A percentile compares a stretch with the other conserved stretches of the same genome.
These are phyloP conservation scores for Gobiocypris rarus DNA, from an alignment of 2,113 vertebrate genomes.

Conservation along the genomic window DNA sequence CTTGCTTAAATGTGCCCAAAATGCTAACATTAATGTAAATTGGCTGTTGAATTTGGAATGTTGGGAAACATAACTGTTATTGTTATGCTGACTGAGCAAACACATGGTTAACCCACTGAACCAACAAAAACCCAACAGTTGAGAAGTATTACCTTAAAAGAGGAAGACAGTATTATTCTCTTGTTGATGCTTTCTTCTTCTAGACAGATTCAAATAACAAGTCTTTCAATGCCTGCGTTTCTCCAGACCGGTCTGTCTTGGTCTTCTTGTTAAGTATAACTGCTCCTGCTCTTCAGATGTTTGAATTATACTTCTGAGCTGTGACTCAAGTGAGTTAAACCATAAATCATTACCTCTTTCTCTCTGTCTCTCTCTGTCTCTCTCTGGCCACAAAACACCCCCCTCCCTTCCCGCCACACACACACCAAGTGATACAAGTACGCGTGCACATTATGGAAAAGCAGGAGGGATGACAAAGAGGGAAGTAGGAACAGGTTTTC, in stretches of 20 bases:
- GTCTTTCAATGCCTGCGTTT: neutral
- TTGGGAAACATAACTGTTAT: no score
- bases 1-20: no score
- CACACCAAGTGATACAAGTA: neutral
- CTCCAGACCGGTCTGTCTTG: neutral
- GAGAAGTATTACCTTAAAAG: neutral
- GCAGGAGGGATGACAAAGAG: neutral
- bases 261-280: neutral
- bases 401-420: neutral
- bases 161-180: neutral
- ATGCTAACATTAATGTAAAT: no score
- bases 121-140: neutral
- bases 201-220: neutral
- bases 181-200: neutral
- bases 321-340: conserved; percentile 14
- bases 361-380: no score
- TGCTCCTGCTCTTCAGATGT: conserved; percentile 6
- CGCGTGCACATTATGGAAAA: neutral
- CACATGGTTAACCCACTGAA: neutral
- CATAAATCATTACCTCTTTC: conserved; percentile 11
- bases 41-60: no score
- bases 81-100: no score
- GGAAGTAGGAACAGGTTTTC: conserved; percentile 27
- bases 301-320: neutral
- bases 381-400: neutral